Evolutionary conservation across 92 coral and sea anemone species (phyloP).

Genomic region (Umimayanthus kanabou): DNA sequence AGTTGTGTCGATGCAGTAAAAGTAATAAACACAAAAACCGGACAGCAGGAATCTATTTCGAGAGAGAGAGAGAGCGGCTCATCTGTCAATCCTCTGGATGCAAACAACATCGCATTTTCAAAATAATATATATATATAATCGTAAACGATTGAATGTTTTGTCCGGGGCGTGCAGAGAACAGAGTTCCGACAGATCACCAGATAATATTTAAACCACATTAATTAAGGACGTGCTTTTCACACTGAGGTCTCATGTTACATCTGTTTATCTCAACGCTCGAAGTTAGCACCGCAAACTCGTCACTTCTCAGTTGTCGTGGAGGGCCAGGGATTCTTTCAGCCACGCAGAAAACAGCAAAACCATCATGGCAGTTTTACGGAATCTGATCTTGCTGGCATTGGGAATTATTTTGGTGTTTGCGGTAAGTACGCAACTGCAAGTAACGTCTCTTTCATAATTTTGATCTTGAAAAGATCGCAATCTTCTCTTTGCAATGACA

Average conservation of each 20-base stretch:
- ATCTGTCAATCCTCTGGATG: background rate
- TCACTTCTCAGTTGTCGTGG: slow-evolving; percentile 11
- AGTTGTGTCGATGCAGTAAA: slow-evolving; percentile 9
- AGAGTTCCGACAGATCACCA: slow-evolving; percentile 36
- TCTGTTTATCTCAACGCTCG: slow-evolving; percentile 34
- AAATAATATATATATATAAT: no score
- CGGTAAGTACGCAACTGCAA: slow-evolving; percentile 6
- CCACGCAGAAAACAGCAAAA: slow-evolving; percentile 3
- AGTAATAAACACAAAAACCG: background rate
- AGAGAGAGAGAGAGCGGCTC: slow-evolving; percentile 11
- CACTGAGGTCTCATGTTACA: slow-evolving; percentile 23
- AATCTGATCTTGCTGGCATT: slow-evolving; percentile 15
- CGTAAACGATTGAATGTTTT: slow-evolving; percentile 9
- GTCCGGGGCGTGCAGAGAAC: slow-evolving; percentile 21
- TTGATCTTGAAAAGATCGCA: slow-evolving; percentile 15
- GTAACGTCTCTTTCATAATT: background rate
- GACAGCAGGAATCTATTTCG: slow-evolving; percentile 2
- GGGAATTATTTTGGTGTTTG: background rate
- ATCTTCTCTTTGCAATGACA: slow-evolving; percentile 11
- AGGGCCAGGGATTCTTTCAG: background rate
- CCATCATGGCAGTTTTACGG: slow-evolving; percentile 14
- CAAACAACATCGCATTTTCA: background rate
- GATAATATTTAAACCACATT: slow-evolving; percentile 38
- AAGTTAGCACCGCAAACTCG: slow-evolving; percentile 17
- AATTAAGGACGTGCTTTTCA: slow-evolving; percentile 29